phyloP scores from a whole-genome alignment of 2,113 vertebrate genomes.

The Xiphophorus couchianus region DNA sequence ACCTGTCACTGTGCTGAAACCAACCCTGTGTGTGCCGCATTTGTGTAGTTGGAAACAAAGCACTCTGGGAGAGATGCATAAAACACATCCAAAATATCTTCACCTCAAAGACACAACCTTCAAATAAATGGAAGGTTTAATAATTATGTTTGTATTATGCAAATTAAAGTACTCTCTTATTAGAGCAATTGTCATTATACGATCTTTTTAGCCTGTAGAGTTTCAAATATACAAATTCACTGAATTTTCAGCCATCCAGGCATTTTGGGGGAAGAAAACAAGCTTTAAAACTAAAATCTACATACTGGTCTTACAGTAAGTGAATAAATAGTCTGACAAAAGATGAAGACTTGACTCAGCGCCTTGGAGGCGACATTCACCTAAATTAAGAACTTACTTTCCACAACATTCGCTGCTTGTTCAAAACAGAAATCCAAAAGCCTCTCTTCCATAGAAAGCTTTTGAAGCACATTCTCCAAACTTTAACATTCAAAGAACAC shows the following conservation, averaged over 20 bases:
- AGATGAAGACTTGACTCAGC: neutral
- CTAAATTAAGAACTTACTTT: neutral
- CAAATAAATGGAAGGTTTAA: constrained; percentile 35
- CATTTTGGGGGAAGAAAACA: neutral
- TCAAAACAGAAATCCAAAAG: neutral
- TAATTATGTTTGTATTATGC: constrained; percentile 56
- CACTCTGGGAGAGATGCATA: neutral
- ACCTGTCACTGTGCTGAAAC: neutral
- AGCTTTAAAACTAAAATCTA: neutral
- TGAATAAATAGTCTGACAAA: neutral
- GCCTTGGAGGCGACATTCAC: neutral
- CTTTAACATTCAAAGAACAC: neutral
- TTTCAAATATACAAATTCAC: constrained; percentile 54
- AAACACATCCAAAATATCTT: neutral
- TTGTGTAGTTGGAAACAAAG: neutral
- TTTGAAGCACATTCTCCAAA: neutral
- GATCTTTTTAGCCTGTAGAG: neutral
- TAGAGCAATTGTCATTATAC: neutral
- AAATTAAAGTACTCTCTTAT: constrained; percentile 19
- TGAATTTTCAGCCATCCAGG: neutral
- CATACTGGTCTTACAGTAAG: neutral
- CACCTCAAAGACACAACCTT: neutral
- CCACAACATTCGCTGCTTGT: neutral
- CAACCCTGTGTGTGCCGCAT: neutral
- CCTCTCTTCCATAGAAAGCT: neutral